Base-by-base conservation (phyloP, 2,888 invertebrate species). In the Drosophila borborema region DNA sequence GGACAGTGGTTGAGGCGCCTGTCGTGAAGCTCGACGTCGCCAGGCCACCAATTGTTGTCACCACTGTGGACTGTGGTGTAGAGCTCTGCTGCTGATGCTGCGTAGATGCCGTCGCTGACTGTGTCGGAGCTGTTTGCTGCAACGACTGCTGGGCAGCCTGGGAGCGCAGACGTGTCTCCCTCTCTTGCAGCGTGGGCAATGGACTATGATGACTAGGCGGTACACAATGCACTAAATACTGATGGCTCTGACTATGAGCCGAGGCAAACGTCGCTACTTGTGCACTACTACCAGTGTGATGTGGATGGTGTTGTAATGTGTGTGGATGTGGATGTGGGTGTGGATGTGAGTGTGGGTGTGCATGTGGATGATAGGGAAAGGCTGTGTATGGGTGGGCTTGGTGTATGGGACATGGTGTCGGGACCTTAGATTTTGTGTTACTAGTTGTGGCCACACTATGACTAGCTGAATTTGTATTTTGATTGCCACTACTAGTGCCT, bases 401-500 rank as follows among this genome's bases (percentile, higher is more conserved):
- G 64, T 87, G 86, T 75, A 87, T 54, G 65, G 89, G 87, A 72
- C 86, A 87, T 34, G 80, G 80, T 36, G 67, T 74, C 60, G 18
- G 16, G 58, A 64, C 56, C 63, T 81, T 85, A 62, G 91, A 73
- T 77, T 91, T 91, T 74, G 89, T 89, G 75, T 88, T 90, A 82
- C 86, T 86, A 81, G 90, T 82, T 80, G 88, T 83, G 80, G 86
- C 74, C 74, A 81, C 81, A 88, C 82, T 89, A 84, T 89, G 86
- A 84, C 82, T 88, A 89, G 90, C 84, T 85, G 91, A 81, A 86
- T 83, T 90, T 75, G 86, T 85, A 86, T 86, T 91, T 86, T 91
- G 91, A 82, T 89, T 92, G 90, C 90, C 91, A 91, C 91, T 92
- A 91, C 90, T 86, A 91, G 92, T 95, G 86, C 91, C 91, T 94